A percentile compares a stretch with the other conserved stretches of the same genome.
These are phyloP conservation scores for Heliocidaris erythrogramma DNA, from an alignment of 35 echinoderm and acorn worm genomes.

Conservation along the genomic window DNA sequence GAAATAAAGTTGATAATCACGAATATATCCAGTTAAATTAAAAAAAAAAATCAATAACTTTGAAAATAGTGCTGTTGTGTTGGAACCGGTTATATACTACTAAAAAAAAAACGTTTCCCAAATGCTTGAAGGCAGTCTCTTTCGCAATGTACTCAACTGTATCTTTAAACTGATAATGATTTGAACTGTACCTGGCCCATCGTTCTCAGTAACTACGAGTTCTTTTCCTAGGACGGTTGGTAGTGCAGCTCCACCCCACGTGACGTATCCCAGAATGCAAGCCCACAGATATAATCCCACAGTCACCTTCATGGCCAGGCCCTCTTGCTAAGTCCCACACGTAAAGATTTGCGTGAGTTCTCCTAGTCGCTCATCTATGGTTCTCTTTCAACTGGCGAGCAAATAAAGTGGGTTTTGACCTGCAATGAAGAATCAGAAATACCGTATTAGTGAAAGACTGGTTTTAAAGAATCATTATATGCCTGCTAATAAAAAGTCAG, in stretches of 20 bases:
- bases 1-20: no score
- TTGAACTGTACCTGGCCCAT: not conserved
- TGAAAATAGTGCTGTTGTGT: no score
- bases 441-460: not conserved
- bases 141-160: no score
- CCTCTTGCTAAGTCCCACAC: not conserved
- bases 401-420: not conserved
- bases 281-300: constrained; percentile 23
- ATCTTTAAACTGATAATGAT: no score
- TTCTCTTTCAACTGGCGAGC: not conserved
- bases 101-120: no score
- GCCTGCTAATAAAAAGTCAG: no score
- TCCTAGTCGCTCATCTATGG: constrained; percentile 27
- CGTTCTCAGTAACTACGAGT: not conserved
- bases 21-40: no score
- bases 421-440: not conserved
- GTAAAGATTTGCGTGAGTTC: not conserved
- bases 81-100: no score
- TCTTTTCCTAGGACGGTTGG: constrained; percentile 7
- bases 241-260: constrained; percentile 29
- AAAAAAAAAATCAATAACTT: no score
- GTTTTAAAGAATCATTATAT: not conserved
- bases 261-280: constrained; percentile 26
- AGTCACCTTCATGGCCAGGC: constrained; percentile 33
- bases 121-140: no score